Evolutionary conservation across 2,113 vertebrate species (phyloP), one percentile per base, ranked within the genome.

Genomic region (Cichladusa arquata): DNA sequence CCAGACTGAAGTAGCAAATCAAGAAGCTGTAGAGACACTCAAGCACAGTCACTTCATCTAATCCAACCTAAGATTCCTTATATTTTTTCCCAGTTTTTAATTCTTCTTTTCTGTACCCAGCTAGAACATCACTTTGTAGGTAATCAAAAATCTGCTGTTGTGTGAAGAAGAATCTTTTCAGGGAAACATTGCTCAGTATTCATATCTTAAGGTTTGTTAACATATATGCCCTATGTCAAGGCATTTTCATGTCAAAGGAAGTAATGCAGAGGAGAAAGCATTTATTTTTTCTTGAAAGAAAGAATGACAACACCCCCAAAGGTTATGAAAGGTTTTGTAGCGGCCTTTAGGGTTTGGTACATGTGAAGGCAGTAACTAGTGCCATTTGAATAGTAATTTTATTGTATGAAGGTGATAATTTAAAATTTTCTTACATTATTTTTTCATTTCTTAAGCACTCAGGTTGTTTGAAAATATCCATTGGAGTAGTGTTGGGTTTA

Each of bases 171-270:
- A 53, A 72, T 56, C 13, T 86, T 78, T 53, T 58, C 38, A 71
- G 44, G 36, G 74, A 38, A 81, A n/a, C n/a, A 22, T 16, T 67
- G 28, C 51, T 84, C 20, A 11, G 6, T 73, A 14, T 86, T 83
- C 73, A 16, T 9, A 42, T 34, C 12, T 62, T 70, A 58, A 45
- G 23, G 25, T 44, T n/a, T 60, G 8, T 51, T 71, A 67, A 50
- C 8, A 6, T 24, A 0, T 7, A 5, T 40, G 29, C 61, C 40
- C 22, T 0, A 0, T 40, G 34, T 50, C 4, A 17, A 54, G 31
- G 38, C 44, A 12, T 87, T 87, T 74, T 66, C 18, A 3, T 8
- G 33, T 79, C 65, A 60, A 44, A 53, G 24, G 23, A 42, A 64
- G 8, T n/a, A 53, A 53, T 53, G 31, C 48, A 64, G 47, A 53